phyloP scores from a whole-genome alignment of 2,113 vertebrate genomes.

The Morphnarchus princeps region DNA sequence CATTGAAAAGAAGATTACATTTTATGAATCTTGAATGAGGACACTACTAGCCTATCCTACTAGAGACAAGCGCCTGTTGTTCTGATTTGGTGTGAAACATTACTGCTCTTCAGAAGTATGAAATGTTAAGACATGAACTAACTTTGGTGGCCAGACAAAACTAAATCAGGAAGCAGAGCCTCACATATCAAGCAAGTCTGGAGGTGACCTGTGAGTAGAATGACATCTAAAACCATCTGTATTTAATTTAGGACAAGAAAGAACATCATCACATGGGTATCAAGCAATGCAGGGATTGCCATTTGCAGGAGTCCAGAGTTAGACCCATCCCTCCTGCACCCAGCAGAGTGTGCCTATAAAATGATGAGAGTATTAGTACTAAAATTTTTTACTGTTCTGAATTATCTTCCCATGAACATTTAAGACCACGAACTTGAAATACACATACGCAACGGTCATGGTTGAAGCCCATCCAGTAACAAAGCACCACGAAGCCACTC shows the following conservation, averaged over 20 bases:
- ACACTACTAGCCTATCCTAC: not conserved
- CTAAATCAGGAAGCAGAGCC: constrained; percentile 6
- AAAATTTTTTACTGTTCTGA: not conserved
- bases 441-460: not conserved
- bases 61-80: not conserved
- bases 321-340: not conserved
- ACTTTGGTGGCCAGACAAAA: constrained; percentile 3
- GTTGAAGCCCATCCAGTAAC: too few relatives aligned
- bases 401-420: not conserved
- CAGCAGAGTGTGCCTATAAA: not conserved
- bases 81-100: not conserved
- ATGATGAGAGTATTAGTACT: not conserved
- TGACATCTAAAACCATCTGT: not conserved
- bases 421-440: not conserved
- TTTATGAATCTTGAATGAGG: not conserved
- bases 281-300: not conserved
- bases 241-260: constrained; percentile 16
- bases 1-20: not conserved
- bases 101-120: not conserved
- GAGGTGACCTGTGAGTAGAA: not conserved
- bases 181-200: not conserved
- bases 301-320: not conserved
- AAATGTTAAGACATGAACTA: not conserved
- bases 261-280: not conserved
- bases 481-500: too few relatives aligned